Evolutionary conservation across 2,797 vertebrate species (phyloP).

Genomic region (Todus mexicanus): DNA sequence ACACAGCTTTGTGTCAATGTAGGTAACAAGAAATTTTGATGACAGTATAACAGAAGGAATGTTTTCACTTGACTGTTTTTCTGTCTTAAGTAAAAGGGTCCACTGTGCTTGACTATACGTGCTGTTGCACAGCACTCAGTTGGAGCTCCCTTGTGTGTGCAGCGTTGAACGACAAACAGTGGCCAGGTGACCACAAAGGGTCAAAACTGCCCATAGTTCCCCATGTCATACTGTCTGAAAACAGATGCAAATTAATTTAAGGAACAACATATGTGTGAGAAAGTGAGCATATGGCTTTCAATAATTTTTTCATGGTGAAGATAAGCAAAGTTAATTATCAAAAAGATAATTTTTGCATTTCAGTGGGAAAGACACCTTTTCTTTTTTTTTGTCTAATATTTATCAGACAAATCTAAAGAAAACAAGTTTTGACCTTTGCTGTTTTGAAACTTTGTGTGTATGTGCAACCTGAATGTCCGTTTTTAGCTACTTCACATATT

Average conservation of each 20-base stretch:
- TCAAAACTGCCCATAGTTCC: background rate
- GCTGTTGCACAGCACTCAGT: background rate
- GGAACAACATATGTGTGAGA: background rate
- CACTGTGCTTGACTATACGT: background rate
- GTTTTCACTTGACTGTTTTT: background rate
- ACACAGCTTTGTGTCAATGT: background rate
- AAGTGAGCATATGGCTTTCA: background rate
- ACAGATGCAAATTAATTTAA: background rate
- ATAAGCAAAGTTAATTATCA: background rate
- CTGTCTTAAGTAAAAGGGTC: background rate
- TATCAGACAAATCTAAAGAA: background rate
- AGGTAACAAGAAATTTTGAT: background rate
- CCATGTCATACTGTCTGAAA: background rate
- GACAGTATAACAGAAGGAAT: background rate
- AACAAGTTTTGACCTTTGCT: background rate
- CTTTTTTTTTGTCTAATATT: no score
- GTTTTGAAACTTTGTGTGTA: background rate
- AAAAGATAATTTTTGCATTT: background rate
- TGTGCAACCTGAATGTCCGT: background rate
- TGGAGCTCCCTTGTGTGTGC: background rate
- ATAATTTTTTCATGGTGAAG: background rate
- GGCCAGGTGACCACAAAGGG: no score
- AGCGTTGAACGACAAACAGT: fast-evolving
- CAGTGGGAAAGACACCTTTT: background rate
- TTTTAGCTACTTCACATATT: background rate